Base-by-base conservation (phyloP, 2,797 vertebrate species). In the Coregonus sp. region DNA sequence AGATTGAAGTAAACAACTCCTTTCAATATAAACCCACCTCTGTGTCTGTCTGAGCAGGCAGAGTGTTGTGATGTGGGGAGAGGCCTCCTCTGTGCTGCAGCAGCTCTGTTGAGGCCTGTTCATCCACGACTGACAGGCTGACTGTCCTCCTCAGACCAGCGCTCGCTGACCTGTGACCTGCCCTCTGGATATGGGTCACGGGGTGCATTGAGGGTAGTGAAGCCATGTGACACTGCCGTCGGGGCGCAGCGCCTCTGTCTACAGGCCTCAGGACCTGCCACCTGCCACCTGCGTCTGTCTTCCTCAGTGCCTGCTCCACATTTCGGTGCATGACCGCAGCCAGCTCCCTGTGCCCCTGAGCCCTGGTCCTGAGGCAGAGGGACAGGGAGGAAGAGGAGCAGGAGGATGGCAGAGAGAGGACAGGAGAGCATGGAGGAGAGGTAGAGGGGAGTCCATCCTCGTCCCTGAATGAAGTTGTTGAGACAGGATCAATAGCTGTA, bases 291-390 rank as follows among this genome's bases (percentile, higher is more conserved):
- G 61, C 7, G 1, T 90, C 80, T 1, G 80, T 81, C 77, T 86
- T 91, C 78, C 79, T 73, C 1, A 92, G 74, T 0, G 78, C 79
- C 78, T 86, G 80, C 77, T 92, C 91, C 56, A 92, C 54, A 37
- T 81, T 86, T 5, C 14, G 72, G 63, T 80, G 75, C 33, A 80
- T 51, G 47, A 47, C 40, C 40, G 9, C 40, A 47, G 40, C 40
- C 9, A 11, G 40, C 9, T 78, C 74, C 72, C 47, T 50, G 14
- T 69, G 40, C 54, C 14, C 33, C 71, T 16, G 47, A 70, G 78
- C 20, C 70, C 72, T 47, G 40, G 7, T 47, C 40, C 40, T 65
- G 67, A 72, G 65, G 59, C 33, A 9, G 5, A 79, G 18, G 3
- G 5, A 56, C 5, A 50, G 79, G 33, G 86, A 86, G 2, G 83